Base-by-base conservation (phyloP, 2,888 invertebrate genomes). In the Oxyteleia sp. region DNA sequence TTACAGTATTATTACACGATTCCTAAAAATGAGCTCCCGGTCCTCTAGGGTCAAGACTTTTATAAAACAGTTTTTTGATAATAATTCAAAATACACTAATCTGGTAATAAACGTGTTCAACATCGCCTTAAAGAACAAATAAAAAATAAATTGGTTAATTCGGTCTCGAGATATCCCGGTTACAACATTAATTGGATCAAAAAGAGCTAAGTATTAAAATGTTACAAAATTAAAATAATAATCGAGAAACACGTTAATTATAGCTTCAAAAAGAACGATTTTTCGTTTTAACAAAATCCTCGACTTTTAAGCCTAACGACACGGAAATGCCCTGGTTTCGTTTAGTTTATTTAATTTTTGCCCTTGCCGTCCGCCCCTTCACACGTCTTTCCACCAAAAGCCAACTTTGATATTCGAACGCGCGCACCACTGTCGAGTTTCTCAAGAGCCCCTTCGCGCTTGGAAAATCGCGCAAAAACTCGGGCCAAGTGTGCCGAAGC, bases 361-460 rank as follows among this genome's bases (percentile, higher is more conserved):
- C 82, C 84, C 80, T 84, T 84, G 29, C 49, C 53, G 35, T 8
- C 32, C 61, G 32, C 26, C 18, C 16, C 59, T 61, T 69, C 18
- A 7, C 15, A 10, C 32, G 16, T 61, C 41, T 49, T 61, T 61
- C 11, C 38, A 15, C n/a, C 41, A 20, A 45, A 45, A 10, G 45
- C 16, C 47, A 55, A 68, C 43, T 45, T 68, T 55, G 43, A 68
- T 55, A 55, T 55, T 43, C 43, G 68, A 16, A 55, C 35, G 64
- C 66, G 49, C 66, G 47, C 38, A 43, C 11, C n/a, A 16, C 13
- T n/a, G 38, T 23, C 53, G 26, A 64, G 26, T 64, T 59, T 38
- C 59, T 71, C 59, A 26, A 51, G 72, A 61, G 55, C 18, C 20
- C 38, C 35, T 47, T 32, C 35, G 23, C 53, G 35, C 49, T 71